Evolutionary conservation across 2,797 vertebrate species (phyloP).

Genomic region (Antrozous pallidus): DNA sequence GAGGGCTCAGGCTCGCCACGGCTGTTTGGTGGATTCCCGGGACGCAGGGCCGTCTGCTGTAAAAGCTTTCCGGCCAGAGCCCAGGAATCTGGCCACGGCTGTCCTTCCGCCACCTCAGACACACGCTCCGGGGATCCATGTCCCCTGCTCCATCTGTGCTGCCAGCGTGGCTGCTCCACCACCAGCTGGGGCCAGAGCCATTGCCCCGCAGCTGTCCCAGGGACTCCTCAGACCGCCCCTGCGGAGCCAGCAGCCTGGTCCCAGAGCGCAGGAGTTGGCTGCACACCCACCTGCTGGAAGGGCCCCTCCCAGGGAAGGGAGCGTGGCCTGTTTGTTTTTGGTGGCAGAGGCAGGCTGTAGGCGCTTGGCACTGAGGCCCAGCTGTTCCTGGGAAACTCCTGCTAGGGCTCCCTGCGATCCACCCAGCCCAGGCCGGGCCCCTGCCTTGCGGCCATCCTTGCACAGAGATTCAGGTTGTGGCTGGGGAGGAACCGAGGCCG

Average conservation of each 20-base stretch:
- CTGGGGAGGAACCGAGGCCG: fast-evolving
- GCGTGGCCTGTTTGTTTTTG: not conserved
- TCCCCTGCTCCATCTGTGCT: not conserved
- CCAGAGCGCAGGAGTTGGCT: fast-evolving
- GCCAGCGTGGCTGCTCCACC: fast-evolving
- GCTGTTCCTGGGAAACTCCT: not conserved
- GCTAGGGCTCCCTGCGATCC: fast-evolving
- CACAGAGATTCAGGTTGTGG: not conserved
- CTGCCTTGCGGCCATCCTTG: no score
- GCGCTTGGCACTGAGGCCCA: fast-evolving
- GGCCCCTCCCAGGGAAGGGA: not conserved
- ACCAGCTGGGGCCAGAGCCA: not conserved
- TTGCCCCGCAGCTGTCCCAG: fast-evolving
- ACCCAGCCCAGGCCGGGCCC: not conserved
- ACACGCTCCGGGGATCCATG: fast-evolving
- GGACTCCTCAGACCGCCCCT: not conserved
- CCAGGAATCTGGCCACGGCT: no score
- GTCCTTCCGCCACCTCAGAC: not conserved
- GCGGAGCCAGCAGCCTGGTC: not conserved
- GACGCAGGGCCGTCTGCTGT: not conserved
- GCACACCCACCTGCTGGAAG: not conserved
- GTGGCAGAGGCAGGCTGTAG: not conserved
- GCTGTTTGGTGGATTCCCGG: not conserved
- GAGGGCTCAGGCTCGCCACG: not conserved
- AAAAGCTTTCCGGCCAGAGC: not conserved